phyloP scores from a whole-genome alignment of 1,140 invertebrate genomes.

The Brachionus rubens region DNA sequence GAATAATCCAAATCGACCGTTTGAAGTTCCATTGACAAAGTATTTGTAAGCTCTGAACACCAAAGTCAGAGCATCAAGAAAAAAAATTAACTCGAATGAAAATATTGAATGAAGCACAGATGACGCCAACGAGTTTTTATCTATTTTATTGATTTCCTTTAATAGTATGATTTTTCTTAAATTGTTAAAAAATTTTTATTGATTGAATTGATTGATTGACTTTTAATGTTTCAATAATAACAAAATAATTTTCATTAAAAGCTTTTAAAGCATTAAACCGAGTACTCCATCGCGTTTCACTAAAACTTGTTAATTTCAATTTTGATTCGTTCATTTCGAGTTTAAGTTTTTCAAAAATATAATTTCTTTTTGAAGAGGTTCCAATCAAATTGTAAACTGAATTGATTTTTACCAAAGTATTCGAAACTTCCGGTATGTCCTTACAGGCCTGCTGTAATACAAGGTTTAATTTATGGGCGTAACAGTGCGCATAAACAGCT shows the following conservation, averaged over 20 bases:
- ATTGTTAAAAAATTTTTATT: background rate
- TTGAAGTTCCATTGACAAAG: conserved; percentile 4
- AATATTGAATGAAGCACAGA: background rate
- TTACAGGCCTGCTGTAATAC: background rate
- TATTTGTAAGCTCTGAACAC: background rate
- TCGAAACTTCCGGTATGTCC: background rate
- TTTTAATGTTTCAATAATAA: conserved; percentile 5
- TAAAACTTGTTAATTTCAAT: conserved; percentile 28
- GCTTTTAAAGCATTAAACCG: conserved; percentile 19
- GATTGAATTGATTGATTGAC: background rate
- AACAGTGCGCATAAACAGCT: conserved; percentile 18
- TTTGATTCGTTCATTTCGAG: background rate
- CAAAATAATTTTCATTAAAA: background rate
- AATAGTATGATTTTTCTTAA: background rate
- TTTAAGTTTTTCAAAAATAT: conserved; percentile 37
- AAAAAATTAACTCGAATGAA: conserved; percentile 22
- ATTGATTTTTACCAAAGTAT: background rate
- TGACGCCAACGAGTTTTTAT: background rate
- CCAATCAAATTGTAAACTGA: conserved; percentile 39
- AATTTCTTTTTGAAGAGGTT: conserved; percentile 27
- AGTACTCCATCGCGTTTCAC: conserved; percentile 18
- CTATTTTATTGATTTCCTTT: conserved; percentile 7
- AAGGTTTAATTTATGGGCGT: conserved; percentile 20
- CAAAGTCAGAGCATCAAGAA: background rate
- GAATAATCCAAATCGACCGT: background rate